These are phyloP conservation scores for Dolichomitus sp. DNA, from an alignment of 2,888 invertebrate species.

Conservation along the genomic window DNA sequence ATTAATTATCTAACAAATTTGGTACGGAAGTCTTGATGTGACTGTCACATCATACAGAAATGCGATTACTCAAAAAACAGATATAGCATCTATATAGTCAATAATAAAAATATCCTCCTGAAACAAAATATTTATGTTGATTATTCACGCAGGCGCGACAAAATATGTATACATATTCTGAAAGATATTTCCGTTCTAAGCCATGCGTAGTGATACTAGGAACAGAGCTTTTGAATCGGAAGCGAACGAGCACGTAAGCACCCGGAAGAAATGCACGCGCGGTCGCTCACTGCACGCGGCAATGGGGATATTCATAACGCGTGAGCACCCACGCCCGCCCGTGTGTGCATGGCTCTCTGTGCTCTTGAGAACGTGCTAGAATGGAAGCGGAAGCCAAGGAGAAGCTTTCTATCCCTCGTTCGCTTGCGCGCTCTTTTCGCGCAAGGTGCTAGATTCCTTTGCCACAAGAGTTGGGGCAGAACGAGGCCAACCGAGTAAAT, in stretches of 20 bases:
- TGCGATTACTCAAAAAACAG: not conserved
- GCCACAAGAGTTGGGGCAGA: constrained; percentile 43
- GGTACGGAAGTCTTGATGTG: not conserved
- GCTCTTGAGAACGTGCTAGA: constrained; percentile 74
- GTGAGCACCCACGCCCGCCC: constrained; percentile 77
- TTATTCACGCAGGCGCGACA: not conserved
- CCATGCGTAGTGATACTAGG: not conserved
- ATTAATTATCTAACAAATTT: not conserved
- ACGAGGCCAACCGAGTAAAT: constrained; percentile 58
- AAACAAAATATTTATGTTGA: not conserved
- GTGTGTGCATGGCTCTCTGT: constrained; percentile 74
- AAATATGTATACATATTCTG: not conserved
- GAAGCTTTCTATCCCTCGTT: constrained; percentile 28
- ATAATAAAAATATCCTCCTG: not conserved
- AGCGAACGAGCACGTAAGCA: constrained; percentile 76
- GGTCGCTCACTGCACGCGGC: constrained; percentile 72
- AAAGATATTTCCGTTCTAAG: constrained; percentile 36
- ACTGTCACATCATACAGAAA: not conserved
- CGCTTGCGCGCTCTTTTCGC: constrained; percentile 15
- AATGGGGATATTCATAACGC: constrained; percentile 78
- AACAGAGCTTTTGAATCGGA: constrained; percentile 64
- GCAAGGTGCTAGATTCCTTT: constrained; percentile 51
- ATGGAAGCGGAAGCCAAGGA: constrained; percentile 67
- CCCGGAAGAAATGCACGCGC: constrained; percentile 76
- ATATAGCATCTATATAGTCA: not conserved